A percentile compares a stretch with the other conserved stretches of the same genome.
phyloP scores from a whole-genome alignment of 2,888 invertebrate species.

The Epinotia demarniana region DNA sequence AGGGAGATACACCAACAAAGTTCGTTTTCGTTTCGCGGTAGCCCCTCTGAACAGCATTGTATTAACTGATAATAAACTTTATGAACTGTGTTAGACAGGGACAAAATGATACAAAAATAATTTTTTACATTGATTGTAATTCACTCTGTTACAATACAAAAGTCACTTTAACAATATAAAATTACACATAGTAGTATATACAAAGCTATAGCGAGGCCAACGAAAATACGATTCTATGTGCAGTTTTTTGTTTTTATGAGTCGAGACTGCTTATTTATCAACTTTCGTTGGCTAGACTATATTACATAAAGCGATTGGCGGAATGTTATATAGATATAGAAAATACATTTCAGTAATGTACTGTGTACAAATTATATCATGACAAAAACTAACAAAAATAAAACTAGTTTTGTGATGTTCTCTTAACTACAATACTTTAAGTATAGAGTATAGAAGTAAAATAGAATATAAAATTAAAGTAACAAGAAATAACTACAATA shows the following conservation, averaged over 20 bases:
- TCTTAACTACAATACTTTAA: conserved; percentile 11
- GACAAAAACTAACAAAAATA: background rate
- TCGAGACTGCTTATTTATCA: background rate
- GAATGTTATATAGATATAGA: conserved; percentile 26
- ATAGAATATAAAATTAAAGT: conserved; percentile 5
- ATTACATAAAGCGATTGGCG: conserved; percentile 24
- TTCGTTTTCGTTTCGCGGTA: too few relatives aligned
- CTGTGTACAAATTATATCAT: background rate
- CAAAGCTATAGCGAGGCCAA: conserved; percentile 11
- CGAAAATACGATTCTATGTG: background rate
- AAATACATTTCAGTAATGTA: conserved; percentile 8
- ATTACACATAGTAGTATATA: conserved; percentile 19
- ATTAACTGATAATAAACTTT: too few relatives aligned
- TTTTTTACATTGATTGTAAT: background rate
- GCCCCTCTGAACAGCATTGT: too few relatives aligned
- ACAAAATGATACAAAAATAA: conserved; percentile 26
- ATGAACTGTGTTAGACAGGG: background rate
- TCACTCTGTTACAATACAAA: conserved; percentile 4
- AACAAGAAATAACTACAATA: conserved; percentile 6
- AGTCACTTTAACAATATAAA: conserved; percentile 13
- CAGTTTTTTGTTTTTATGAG: background rate
- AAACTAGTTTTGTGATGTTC: conserved; percentile 3
- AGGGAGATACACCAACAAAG: too few relatives aligned
- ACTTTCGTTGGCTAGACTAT: background rate
- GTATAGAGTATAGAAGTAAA: background rate